These are phyloP conservation scores for Andrena haemorrhoa DNA, from an alignment of 2,888 invertebrate genomes.

Conservation along the genomic window DNA sequence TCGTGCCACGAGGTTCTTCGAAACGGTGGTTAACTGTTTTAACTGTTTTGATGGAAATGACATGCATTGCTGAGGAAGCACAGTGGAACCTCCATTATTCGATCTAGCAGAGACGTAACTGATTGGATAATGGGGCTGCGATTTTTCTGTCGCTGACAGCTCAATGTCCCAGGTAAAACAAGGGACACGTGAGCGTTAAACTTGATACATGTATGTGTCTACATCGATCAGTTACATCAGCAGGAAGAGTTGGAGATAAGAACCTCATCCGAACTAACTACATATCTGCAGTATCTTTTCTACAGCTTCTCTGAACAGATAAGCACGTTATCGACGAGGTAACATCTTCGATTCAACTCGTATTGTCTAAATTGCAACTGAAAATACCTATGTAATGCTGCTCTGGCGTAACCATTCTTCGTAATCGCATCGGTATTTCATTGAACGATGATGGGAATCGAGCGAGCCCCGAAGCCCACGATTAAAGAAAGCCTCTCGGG, in stretches of 20 bases:
- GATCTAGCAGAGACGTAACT: not conserved
- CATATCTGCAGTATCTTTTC: not conserved
- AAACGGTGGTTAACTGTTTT: conserved; percentile 13
- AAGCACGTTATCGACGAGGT: not conserved
- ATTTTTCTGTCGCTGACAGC: too few species aligned
- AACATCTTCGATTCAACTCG: not conserved
- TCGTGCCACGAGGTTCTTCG: conserved; percentile 27
- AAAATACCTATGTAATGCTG: not conserved
- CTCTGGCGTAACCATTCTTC: conserved; percentile 9
- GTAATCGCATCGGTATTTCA: conserved; percentile 45
- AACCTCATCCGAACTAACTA: not conserved
- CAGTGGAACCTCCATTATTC: not conserved
- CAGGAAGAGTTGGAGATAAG: not conserved
- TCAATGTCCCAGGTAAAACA: not conserved
- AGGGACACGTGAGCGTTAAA: too few species aligned
- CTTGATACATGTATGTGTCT: not conserved
- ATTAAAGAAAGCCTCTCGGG: conserved; percentile 25
- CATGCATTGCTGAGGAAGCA: not conserved
- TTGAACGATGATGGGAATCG: conserved; percentile 9
- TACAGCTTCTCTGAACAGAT: not conserved
- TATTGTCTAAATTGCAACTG: not conserved
- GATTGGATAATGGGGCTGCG: too few species aligned
- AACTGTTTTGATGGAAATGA: conserved; percentile 5
- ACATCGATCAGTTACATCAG: not conserved
- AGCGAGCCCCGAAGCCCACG: conserved; percentile 18